Percentiles rank a stretch among this genome's conserved stretches.
phyloP scores from a whole-genome alignment of 2,113 vertebrate species.

The Hypocryptadius cinnamomeus region DNA sequence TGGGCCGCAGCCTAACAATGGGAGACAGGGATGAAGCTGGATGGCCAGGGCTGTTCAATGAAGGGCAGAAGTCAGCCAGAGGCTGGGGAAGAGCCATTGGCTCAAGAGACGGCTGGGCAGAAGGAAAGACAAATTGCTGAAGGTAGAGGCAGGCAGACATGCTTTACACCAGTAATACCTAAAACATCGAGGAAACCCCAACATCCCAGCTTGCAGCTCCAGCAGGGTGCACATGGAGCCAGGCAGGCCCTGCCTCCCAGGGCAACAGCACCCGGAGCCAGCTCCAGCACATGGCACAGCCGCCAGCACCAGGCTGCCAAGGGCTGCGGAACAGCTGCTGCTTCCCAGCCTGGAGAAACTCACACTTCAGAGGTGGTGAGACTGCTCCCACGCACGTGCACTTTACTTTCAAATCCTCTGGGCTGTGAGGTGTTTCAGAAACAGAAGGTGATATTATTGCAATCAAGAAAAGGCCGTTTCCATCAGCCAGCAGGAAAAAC shows the following conservation, averaged over 20 bases:
- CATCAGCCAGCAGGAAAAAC: not conserved
- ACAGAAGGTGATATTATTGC: constrained; percentile 16
- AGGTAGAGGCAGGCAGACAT: not conserved
- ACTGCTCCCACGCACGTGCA: not conserved
- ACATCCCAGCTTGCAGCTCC: not conserved
- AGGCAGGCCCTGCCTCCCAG: not conserved
- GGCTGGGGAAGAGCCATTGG: not conserved
- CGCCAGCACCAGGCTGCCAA: not conserved
- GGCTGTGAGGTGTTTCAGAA: constrained; percentile 3
- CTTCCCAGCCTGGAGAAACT: constrained; percentile 12
- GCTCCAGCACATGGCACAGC: not conserved
- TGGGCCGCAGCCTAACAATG: accelerated
- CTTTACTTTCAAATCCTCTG: not conserved
- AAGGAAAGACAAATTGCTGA: not conserved
- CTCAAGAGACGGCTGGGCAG: not conserved
- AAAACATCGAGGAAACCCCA: not conserved
- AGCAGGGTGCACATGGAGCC: not conserved
- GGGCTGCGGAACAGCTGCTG: constrained; percentile 43
- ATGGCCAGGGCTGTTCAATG: accelerated
- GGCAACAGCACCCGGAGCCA: accelerated
- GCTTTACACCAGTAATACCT: not conserved
- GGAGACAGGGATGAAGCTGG: not conserved
- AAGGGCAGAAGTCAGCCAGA: not conserved
- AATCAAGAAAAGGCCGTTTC: not conserved
- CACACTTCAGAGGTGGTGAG: constrained; percentile 35